Conservation (phyloP, 2,888 invertebrate genomes). For the Polyommatus icarus region DNA sequence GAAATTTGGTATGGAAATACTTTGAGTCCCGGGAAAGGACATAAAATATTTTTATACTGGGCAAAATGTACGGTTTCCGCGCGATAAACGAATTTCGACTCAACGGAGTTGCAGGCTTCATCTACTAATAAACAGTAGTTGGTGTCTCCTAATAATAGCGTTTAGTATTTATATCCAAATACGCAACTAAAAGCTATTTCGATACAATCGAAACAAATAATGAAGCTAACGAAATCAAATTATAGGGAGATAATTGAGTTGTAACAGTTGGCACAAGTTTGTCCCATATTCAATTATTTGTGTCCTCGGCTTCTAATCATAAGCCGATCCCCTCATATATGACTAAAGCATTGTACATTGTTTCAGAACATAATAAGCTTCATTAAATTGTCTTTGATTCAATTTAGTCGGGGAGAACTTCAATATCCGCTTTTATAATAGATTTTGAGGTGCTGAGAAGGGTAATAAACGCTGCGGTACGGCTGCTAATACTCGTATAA, state of each 20-base stretch:
- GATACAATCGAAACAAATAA: not conserved
- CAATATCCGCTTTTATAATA: not conserved
- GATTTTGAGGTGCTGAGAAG: not conserved
- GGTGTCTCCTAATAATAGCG: not conserved
- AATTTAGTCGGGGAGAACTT: not conserved
- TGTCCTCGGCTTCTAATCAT: not conserved
- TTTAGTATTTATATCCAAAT: not conserved
- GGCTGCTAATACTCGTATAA: too few species aligned
- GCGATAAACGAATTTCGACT: too few species aligned
- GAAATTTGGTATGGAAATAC: too few species aligned
- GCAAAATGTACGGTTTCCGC: too few species aligned
- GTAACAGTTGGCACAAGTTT: conserved; percentile 13
- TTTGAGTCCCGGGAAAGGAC: too few species aligned
- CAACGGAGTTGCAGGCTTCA: too few species aligned
- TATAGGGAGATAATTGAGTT: conserved; percentile 11
- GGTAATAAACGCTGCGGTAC: too few species aligned
- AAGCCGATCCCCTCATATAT: not conserved
- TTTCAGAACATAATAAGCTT: not conserved
- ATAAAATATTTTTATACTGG: too few species aligned
- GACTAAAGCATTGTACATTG: not conserved
- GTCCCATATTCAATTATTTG: conserved; percentile 1
- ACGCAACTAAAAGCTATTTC: not conserved
- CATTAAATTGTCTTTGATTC: not conserved
- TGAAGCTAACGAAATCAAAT: conserved; percentile 1
- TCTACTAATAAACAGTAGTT: too few species aligned